phyloP scores from a whole-genome alignment of 1,140 invertebrate genomes.

The Formica selysi region DNA sequence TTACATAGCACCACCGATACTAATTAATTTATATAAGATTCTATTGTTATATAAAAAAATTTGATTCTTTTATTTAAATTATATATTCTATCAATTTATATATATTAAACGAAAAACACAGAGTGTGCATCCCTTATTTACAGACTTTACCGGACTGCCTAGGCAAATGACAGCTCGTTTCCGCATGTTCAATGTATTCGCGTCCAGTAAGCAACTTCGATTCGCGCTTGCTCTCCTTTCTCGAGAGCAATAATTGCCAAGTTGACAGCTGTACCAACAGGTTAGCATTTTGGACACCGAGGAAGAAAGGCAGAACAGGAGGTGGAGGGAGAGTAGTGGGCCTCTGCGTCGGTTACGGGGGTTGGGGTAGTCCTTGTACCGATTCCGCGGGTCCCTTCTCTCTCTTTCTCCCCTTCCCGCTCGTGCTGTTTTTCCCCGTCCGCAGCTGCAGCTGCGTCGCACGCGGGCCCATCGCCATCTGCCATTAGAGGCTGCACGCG shows the following conservation, averaged over 20 bases:
- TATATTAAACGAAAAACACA: constrained; percentile 24
- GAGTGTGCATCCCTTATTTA: constrained; percentile 38
- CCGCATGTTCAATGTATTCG: constrained; percentile 17
- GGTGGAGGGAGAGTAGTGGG: background rate
- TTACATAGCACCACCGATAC: constrained; percentile 38
- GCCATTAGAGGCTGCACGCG: constrained; percentile 68
- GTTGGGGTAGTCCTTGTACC: constrained; percentile 54
- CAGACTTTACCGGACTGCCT: background rate
- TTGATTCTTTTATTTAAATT: no score
- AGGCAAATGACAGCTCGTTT: constrained; percentile 41
- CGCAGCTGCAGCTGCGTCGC: constrained; percentile 74
- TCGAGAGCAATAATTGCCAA: constrained; percentile 23
- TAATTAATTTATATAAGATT: constrained; percentile 32
- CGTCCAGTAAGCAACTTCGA: background rate
- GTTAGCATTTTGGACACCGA: constrained; percentile 39
- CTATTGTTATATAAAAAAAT: no score
- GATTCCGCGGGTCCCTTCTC: constrained; percentile 15
- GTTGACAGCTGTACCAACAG: constrained; percentile 38
- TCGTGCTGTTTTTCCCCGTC: constrained; percentile 19
- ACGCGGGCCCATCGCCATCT: constrained; percentile 68
- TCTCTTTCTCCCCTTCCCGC: background rate
- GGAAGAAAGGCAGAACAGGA: background rate
- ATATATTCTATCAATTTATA: no score
- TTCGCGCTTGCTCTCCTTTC: constrained; percentile 31
- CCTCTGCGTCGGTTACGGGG: constrained; percentile 24